phyloP scores from a whole-genome alignment of 2,113 vertebrate species.

The Anhinga anhinga region DNA sequence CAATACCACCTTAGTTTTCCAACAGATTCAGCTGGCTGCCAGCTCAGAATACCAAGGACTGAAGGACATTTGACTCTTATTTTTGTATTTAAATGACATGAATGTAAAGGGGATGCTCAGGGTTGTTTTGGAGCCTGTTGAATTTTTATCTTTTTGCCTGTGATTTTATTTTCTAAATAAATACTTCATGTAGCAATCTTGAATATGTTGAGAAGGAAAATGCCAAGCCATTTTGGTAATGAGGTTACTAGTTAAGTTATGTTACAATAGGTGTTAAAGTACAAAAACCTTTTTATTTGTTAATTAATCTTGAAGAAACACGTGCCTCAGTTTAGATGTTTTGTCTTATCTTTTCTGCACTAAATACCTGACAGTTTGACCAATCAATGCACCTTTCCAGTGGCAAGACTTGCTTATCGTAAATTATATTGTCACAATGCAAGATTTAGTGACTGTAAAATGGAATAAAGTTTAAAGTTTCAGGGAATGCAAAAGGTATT shows the following conservation, averaged over 20 bases:
- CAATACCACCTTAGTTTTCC: slow-evolving; percentile 55
- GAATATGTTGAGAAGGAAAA: slow-evolving; percentile 72
- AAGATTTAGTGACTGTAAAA: slow-evolving; percentile 78
- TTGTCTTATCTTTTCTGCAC: slow-evolving; percentile 80
- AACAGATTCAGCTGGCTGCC: slow-evolving; percentile 56
- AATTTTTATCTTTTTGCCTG: slow-evolving; percentile 81
- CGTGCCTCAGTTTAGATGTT: slow-evolving; percentile 81
- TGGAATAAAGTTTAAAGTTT: slow-evolving; percentile 75
- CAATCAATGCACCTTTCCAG: slow-evolving; percentile 65
- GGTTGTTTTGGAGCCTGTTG: slow-evolving; percentile 86
- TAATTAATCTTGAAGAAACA: slow-evolving; percentile 79
- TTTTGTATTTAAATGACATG: slow-evolving; percentile 85
- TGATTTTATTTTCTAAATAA: slow-evolving; percentile 76
- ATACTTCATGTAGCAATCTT: slow-evolving; percentile 77
- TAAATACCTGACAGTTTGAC: slow-evolving; percentile 77
- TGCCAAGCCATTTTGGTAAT: slow-evolving; percentile 71
- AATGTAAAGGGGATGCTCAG: slow-evolving; percentile 95
- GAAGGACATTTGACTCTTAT: slow-evolving; percentile 78
- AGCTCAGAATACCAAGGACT: slow-evolving; percentile 67
- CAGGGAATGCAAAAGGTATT: slow-evolving; percentile 88
- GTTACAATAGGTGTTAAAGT: slow-evolving; percentile 70
- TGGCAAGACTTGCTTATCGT: slow-evolving; percentile 72
- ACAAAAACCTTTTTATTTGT: slow-evolving; percentile 72
- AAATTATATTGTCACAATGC: slow-evolving; percentile 76
- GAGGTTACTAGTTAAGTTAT: slow-evolving; percentile 70